Evolutionary conservation across 2,888 invertebrate genomes (phyloP), one percentile per base, ranked within the genome.

Genomic region (Noctuana brunneofusca): DNA sequence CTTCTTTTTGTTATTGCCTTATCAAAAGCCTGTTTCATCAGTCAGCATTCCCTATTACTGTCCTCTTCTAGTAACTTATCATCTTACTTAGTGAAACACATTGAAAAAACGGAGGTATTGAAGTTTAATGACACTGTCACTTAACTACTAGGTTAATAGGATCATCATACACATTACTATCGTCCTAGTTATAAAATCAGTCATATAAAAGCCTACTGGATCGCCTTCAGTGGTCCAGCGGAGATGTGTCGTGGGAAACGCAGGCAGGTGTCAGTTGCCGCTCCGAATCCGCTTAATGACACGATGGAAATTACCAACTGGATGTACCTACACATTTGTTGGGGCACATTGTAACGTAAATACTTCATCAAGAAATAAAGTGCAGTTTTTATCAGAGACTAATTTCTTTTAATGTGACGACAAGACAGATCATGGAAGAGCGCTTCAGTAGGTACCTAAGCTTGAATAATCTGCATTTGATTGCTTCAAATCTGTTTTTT

Each of bases 181-280:
- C 16, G 41, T 16, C 41, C 9, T 16, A 16, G 16, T 41, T 41
- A 41, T 41, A 41, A 16, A 41, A 8, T 41, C 41, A 16, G 4
- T 14, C 43, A 41, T 43, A 18, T 43, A 16, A 43, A 43, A 43
- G 43, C 43, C 18, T 43, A 43, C 18, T 43, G 18, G 43, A 43
- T 43, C 11, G 43, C 41, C 18, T 18, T 41, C 18, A 16, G 41
- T 3, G 16, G 16, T 41, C 41, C 41, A 41, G 41, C 16, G 14
- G 18, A 9, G 41, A 41, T 14, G 38, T 41, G 41, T 41, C 84
- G 87, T 87, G 87, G 81, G 87, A 87, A 86, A 75, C 71, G 66
- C 69, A 70, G 75, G 77, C 87, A 87, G 87, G 86, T 87, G 87
- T 73, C 71, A 54, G 57, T 63, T 66, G 65, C 62, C 66, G 65